phyloP scores from a whole-genome alignment of 1,140 invertebrate species.

The Riptortus pedestris region DNA sequence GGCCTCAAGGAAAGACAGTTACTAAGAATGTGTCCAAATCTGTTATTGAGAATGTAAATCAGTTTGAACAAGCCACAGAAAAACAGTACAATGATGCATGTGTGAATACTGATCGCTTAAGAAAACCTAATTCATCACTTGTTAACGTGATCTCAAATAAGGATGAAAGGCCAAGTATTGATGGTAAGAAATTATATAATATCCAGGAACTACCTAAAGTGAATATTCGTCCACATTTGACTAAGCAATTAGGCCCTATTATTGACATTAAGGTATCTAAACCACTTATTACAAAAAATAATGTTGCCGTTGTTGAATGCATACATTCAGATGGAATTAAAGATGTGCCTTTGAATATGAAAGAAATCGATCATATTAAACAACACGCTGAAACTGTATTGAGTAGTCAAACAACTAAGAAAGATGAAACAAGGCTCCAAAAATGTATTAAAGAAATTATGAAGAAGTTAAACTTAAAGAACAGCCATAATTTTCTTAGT shows the following conservation, averaged over 20 bases:
- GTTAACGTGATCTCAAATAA: neutral
- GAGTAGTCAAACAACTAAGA: neutral
- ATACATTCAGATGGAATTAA: conserved; percentile 7
- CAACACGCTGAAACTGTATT: neutral
- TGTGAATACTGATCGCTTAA: neutral
- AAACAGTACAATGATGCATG: conserved; percentile 8
- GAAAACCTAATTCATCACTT: neutral
- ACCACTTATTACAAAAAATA: neutral
- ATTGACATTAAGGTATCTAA: conserved; percentile 10
- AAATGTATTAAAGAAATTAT: neutral
- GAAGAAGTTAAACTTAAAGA: neutral
- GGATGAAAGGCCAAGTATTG: neutral
- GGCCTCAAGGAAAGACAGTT: no score
- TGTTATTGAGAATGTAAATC: no score
- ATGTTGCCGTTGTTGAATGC: conserved; percentile 17
- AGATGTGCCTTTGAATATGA: no score
- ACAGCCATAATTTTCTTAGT: neutral
- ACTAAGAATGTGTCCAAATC: no score
- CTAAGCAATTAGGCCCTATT: conserved; percentile 12
- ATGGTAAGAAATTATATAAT: neutral
- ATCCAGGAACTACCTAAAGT: conserved; percentile 21
- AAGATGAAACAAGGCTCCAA: neutral
- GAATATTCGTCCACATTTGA: conserved; percentile 16
- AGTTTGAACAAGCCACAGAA: no score
- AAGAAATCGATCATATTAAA: neutral